These are phyloP conservation scores for Hirudinaria manillensis DNA, from an alignment of 2,888 invertebrate genomes.

Conservation along the genomic window DNA sequence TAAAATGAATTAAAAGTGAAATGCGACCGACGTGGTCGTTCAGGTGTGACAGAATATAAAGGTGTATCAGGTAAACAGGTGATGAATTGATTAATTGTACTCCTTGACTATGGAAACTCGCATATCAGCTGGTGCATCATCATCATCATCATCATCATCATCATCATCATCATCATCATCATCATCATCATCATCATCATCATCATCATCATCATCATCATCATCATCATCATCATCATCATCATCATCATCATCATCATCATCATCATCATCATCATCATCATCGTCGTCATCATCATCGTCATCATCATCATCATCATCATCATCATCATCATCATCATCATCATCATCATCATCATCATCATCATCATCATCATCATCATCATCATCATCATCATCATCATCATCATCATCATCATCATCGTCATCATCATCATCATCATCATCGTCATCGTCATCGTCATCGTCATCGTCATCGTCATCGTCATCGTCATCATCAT, in stretches of 20 bases:
- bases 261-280: slow-evolving; percentile 28
- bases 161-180: not conserved
- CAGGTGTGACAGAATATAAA: too few species aligned
- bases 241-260: slow-evolving; percentile 21
- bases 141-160: slow-evolving; percentile 9
- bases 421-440: slow-evolving; percentile 29
- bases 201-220: slow-evolving; percentile 13
- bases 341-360: slow-evolving; percentile 21
- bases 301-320: slow-evolving; percentile 1
- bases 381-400: slow-evolving; percentile 21
- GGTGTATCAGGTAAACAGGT: too few species aligned
- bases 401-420: slow-evolving; percentile 16
- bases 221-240: slow-evolving; percentile 25
- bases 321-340: slow-evolving; percentile 31
- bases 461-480: slow-evolving; percentile 14
- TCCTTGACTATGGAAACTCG: too few species aligned
- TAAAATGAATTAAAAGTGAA: too few species aligned
- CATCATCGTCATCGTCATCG: slow-evolving; percentile 10
- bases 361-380: slow-evolving; percentile 25
- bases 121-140: not conserved
- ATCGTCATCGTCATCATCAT: slow-evolving; percentile 7
- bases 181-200: slow-evolving; percentile 7
- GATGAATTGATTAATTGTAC: too few species aligned
- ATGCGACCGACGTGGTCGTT: too few species aligned
- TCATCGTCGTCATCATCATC: slow-evolving; percentile 13